Base-by-base conservation (phyloP, 64 coral and sea anemone genomes). In the Stylophora pistillata region DNA sequence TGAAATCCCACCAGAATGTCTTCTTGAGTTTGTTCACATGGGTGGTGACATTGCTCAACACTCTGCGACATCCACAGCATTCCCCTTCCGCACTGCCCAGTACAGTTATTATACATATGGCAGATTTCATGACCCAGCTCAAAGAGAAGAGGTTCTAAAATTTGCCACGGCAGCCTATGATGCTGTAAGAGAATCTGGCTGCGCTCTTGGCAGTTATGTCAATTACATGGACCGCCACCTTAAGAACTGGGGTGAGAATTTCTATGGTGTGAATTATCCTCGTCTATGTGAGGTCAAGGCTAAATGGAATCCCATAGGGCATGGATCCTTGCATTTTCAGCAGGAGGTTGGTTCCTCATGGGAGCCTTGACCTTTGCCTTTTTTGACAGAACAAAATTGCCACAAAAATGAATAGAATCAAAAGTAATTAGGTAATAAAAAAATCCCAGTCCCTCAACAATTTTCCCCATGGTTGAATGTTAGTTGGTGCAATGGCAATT, bases 11-110 rank as follows among this genome's bases (percentile, higher is more conserved):
- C 14, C 79, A 30, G 94, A 89, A 73, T 96, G 94, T 53, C 90
- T 96, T 0, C 56, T 96, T 21, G 94, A 96, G 87, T 96, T 96
- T 92, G 94, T 96, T 26, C 94, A 96, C 70, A 96, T 96, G 94
- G 94, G 90, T 20, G 94, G 94, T 21, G 94, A 96, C 21, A 93
- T 96, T 69, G 16, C 54, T 21, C 74, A 93, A 87, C 25, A 92
- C 61, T 92, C 81, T 74, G 2, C 37, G 9, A 96, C 90, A 59
- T 86, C 90, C 1, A 93, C 94, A 57, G 94, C 94, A 71, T 96
- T 96, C 69, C 62, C 94, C 15, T 86, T 72, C 31, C 94, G 94
- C 16, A 89, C 90, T 89, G 94, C 94, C 9, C 74, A 96, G 91
- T 96, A 96, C 80, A 96, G 94, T 54, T 96, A 93, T 29, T 96